These are phyloP conservation scores for Drosophila melanogaster DNA, from an alignment of 1,140 invertebrate species.

Conservation along the genomic window Release_6_plus_ISO1_MT NC_004354.4:11577501-11578000, in stretches of 20 bases:
- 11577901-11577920: slow-evolving; percentile 53
- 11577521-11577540: slow-evolving; percentile 19
- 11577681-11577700: slow-evolving; percentile 46
- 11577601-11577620: slow-evolving; percentile 38
- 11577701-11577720: slow-evolving; percentile 40
- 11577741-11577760: slow-evolving; percentile 60
- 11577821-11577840: not conserved
- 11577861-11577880: slow-evolving; percentile 20
- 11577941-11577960: slow-evolving; percentile 48
- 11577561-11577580: not conserved
- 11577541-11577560: slow-evolving; percentile 14
- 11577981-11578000: slow-evolving; percentile 58
- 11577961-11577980: slow-evolving; percentile 54
- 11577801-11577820: slow-evolving; percentile 59
- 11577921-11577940: slow-evolving; percentile 52
- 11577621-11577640: slow-evolving; percentile 37
- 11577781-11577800: slow-evolving; percentile 62
- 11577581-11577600: slow-evolving; percentile 15
- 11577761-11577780: slow-evolving; percentile 54
- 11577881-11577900: slow-evolving; percentile 50
- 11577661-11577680: slow-evolving; percentile 16
- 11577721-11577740: slow-evolving; percentile 49
- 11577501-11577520: slow-evolving; percentile 8
- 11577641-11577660: slow-evolving; percentile 39
- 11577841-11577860: not conserved